Conservation (phyloP, 2,113 vertebrate genomes). For the Cygnus buccinator region DNA sequence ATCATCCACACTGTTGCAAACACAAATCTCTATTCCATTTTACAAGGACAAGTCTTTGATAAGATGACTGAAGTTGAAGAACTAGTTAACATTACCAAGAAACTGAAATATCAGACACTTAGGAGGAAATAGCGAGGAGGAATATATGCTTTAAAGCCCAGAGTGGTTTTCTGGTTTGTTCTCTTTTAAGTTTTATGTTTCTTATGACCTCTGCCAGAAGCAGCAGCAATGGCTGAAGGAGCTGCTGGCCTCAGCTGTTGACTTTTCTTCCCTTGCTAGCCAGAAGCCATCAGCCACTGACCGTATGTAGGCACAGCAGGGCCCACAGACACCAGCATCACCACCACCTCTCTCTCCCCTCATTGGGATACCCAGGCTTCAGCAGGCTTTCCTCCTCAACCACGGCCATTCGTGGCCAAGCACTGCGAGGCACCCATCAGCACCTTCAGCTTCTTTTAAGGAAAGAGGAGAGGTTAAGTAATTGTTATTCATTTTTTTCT, state of each 20-base stretch:
- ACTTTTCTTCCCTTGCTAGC: background rate
- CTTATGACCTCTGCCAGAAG: background rate
- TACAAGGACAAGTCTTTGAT: constrained; percentile 5
- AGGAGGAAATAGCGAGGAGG: background rate
- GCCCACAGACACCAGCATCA: background rate
- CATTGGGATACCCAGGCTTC: background rate
- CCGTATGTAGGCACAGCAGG: rapidly evolving
- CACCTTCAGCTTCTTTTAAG: background rate
- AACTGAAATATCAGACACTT: background rate
- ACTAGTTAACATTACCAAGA: background rate
- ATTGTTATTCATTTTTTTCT: rapidly evolving
- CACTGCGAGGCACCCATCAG: background rate
- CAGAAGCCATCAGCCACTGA: rapidly evolving
- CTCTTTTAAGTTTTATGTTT: background rate
- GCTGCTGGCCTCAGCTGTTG: background rate
- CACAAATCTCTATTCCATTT: constrained; percentile 18
- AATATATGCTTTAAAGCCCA: background rate
- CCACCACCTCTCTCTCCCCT: background rate
- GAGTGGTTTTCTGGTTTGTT: background rate
- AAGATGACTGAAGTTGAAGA: background rate
- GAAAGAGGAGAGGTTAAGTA: background rate
- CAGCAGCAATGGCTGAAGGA: background rate
- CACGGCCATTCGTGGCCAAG: background rate
- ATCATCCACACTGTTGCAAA: background rate
- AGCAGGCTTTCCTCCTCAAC: background rate